Evolutionary conservation across 2,888 invertebrate species (phyloP).

Genomic region (Spodoptera littoralis): DNA sequence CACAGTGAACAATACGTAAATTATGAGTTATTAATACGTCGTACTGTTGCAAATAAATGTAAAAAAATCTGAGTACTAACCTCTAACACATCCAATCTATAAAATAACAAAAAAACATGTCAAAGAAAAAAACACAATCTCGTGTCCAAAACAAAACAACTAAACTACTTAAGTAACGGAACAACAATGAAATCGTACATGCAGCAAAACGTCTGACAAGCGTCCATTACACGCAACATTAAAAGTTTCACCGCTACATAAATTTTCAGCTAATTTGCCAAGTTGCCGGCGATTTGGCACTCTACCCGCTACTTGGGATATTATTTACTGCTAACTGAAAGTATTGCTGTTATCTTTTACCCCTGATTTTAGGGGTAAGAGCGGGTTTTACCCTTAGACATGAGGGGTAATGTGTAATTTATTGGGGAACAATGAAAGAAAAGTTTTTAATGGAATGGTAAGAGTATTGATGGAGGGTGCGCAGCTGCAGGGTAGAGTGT

Average conservation of each 20-base stretch:
- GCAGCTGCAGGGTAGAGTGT: no score
- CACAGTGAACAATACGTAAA: no score
- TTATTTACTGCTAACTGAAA: constrained; percentile 52
- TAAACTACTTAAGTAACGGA: constrained; percentile 33
- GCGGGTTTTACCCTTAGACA: no score
- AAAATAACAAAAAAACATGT: no score
- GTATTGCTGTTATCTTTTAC: constrained; percentile 46
- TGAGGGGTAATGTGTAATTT: no score
- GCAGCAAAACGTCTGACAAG: constrained; percentile 56
- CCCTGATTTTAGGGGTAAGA: constrained; percentile 17
- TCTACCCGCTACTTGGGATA: constrained; percentile 33
- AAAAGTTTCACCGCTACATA: constrained; percentile 78
- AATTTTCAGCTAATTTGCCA: constrained; percentile 73
- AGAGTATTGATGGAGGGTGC: no score
- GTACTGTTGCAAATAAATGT: no score
- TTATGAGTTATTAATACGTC: no score
- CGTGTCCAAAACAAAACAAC: constrained; percentile 36
- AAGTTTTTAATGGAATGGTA: constrained; percentile 9
- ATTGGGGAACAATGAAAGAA: constrained; percentile 10
- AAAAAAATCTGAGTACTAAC: no score
- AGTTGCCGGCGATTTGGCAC: constrained; percentile 62
- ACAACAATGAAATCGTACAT: constrained; percentile 57
- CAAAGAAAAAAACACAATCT: constrained; percentile 10
- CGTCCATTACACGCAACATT: constrained; percentile 76
- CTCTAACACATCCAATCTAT: no score